A percentile compares a stretch with the other conserved stretches of the same genome.
Conservation (phyloP, 1,140 invertebrate species). For the Pemphigus obesinymphae region DNA sequence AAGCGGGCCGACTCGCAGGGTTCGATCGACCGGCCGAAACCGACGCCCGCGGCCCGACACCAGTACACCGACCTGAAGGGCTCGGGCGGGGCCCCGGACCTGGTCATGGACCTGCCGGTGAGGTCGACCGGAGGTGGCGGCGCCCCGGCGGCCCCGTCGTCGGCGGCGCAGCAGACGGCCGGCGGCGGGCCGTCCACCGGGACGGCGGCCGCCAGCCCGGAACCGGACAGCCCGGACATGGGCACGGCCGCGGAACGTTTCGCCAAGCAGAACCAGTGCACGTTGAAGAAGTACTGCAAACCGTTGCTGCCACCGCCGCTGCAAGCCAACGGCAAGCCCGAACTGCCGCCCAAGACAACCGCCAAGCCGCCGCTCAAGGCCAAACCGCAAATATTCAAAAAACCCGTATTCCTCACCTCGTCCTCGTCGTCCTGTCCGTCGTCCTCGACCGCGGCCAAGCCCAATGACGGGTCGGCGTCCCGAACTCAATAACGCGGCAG, state of each 20-base stretch:
- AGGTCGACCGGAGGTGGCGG: background rate
- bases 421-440: no score
- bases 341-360: slow-evolving; percentile 39
- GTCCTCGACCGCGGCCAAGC: background rate
- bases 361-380: slow-evolving; percentile 67
- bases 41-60: background rate
- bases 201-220: slow-evolving; percentile 48
- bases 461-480: background rate
- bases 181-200: no score
- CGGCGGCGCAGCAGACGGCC: slow-evolving; percentile 8
- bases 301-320: slow-evolving; percentile 45
- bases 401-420: slow-evolving; percentile 57
- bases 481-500: no score
- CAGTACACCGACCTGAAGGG: background rate
- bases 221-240: slow-evolving; percentile 63
- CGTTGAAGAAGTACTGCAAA: slow-evolving; percentile 70
- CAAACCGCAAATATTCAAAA: slow-evolving; percentile 68
- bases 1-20: slow-evolving; percentile 57
- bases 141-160: background rate
- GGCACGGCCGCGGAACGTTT: slow-evolving; percentile 69
- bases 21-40: slow-evolving; percentile 49
- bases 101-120: slow-evolving; percentile 79
- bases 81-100: slow-evolving; percentile 62
- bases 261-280: slow-evolving; percentile 74
- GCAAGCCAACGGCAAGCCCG: slow-evolving; percentile 52